phyloP scores from a whole-genome alignment of 2,888 invertebrate genomes.

The Axea sp. region DNA sequence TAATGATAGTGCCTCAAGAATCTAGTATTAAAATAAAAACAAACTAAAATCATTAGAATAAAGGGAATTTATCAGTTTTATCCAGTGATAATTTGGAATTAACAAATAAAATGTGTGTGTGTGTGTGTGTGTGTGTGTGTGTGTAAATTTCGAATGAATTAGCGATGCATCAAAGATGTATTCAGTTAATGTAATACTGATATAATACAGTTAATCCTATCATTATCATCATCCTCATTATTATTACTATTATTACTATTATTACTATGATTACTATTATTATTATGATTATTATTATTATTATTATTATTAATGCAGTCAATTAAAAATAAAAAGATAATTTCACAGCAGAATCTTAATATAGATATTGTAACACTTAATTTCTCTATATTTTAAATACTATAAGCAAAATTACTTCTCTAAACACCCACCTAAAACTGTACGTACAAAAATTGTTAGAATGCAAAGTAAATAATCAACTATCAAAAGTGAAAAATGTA shows the following conservation, averaged over 20 bases:
- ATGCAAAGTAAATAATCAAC: constrained; percentile 21
- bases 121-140: constrained; percentile 19
- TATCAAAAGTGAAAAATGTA: constrained; percentile 27
- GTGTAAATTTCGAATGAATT: constrained; percentile 30
- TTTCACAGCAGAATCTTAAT: too few relatives aligned
- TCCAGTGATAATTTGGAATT: background rate
- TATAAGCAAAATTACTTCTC: background rate
- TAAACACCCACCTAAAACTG: background rate
- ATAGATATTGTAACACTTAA: too few relatives aligned
- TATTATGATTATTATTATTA: too few relatives aligned
- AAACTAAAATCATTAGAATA: background rate
- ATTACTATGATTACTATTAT: too few relatives aligned
- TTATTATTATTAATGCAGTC: constrained; percentile 5
- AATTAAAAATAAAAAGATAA: constrained; percentile 7
- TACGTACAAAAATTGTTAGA: constrained; percentile 9
- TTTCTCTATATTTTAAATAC: background rate
- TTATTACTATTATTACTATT: too few relatives aligned
- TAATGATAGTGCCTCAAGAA: constrained; percentile 25
- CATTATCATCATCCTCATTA: too few relatives aligned
- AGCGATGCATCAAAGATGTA: constrained; percentile 39
- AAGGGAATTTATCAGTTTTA: too few relatives aligned
- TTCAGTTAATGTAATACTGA: constrained; percentile 29
- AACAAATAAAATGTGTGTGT: constrained; percentile 11
- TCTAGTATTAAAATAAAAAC: constrained; percentile 7
- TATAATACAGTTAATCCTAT: too few relatives aligned